Base-by-base conservation (phyloP, 2,797 vertebrate genomes). In the Sarcophilus harrisii region DNA sequence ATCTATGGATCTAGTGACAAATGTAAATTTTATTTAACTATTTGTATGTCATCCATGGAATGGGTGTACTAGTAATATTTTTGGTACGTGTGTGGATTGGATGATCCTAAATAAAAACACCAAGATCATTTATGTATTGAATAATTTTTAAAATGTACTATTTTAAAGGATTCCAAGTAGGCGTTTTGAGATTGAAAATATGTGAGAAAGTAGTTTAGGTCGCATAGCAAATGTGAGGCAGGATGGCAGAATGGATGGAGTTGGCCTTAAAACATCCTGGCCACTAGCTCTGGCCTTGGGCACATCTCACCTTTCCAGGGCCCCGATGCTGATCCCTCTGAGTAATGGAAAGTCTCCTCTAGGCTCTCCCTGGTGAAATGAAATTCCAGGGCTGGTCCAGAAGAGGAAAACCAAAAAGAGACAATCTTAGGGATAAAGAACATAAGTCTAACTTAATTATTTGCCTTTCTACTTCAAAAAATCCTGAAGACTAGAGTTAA, bases 71-170 rank as follows among this genome's bases (percentile, higher is more conserved):
- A 57, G 91, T 59, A 60, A 0, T 59, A 55, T 89, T 96, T 96
- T 94, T 94, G 93, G 92, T 94, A 93, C 59, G 28, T 94, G 18
- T 96, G 73, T 95, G 95, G 55, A 45, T 4, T 96, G 58, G 92
- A 95, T 96, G 91, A 94, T 92, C 90, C 94, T 97, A 96, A 93
- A 57, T 92, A 97, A 97, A 95, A 94, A 96, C 59, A 62, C 92
- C 89, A 91, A 52, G 92, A 90, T 1, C 95, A n/a, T 21, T 45
- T 58, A 95, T 66, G 93, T 87, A 97, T 94, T 90, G 58, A 38
- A 45, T 93, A 95, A 94, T 96, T 93, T 96, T 92, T 96, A 54
- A 93, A 87, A 27, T 49, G 38, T 87, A 87, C 10, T 27, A 49
- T 3, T 27, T 27, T 38, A 45, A 81, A 87, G 24, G 38, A 87